Evolutionary conservation across 2,113 vertebrate genomes (phyloP), one percentile per base, ranked within the genome.

Genomic region (Phaethon lepturus): DNA sequence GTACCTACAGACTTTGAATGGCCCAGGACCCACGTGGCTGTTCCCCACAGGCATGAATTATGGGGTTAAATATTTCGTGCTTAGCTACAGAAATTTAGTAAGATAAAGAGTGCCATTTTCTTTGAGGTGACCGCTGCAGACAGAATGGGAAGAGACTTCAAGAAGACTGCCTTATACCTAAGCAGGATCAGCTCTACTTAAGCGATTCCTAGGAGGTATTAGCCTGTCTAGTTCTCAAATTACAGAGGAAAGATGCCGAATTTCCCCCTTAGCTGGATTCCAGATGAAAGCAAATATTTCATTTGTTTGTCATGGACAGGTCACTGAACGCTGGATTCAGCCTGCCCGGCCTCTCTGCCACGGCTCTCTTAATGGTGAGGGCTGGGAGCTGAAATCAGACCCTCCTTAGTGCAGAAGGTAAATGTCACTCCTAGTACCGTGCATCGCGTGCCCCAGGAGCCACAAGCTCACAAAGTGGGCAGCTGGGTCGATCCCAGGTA

Each of bases 201-300:
- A 89, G 23, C 26, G 23, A 35, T 89, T 89, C 38, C 49, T 60
- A 52, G 47, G 60, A 78, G 18, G 8, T 28, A 64, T 71, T 55
- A 75, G 26, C 66, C 60, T 68, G 44, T 44, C 47, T 52, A 16
- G 22, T 38, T 86, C 93, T 95, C 59, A 81, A 84, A 87, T 87
- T 74, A 59, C 64, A n/a, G 59, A 86, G 74, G 45, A 92, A 88
- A 94, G 93, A 77, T 50, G 42, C 60, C 0, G 1, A 71, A 47
- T 86, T 89, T 77, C 56, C 47, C 59, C 76, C 23, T 63, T 50
- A 91, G 44, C 76, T 35, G 35, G 38, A 94, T 84, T 89, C 55
- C 72, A 81, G 60, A 74, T 74, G 68, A 91, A 93, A 93, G 55
- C 33, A 79, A 89, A 81, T 10, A 84, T 78, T 96, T 52, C 29